These are phyloP conservation scores for Chironomus riparius DNA, from an alignment of 2,888 invertebrate species.

Conservation along the genomic window DNA sequence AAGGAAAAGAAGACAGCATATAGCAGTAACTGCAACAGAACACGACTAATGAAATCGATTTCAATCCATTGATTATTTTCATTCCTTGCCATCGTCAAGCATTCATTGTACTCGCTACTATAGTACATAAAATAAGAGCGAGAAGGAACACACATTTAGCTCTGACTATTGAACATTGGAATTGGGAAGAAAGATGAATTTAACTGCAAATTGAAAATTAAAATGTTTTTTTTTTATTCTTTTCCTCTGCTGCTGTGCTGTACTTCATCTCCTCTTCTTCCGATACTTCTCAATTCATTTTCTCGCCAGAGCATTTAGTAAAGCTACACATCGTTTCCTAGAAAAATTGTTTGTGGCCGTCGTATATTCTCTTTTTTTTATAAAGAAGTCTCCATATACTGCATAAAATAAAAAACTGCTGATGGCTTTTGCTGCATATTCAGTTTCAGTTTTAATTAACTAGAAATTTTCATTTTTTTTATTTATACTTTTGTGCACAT, in stretches of 20 bases:
- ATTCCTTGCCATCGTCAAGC: neutral
- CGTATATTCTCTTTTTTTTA: neutral
- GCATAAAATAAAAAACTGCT: neutral
- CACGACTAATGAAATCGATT: slow-evolving; percentile 23
- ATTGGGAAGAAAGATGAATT: neutral
- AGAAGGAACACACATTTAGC: neutral
- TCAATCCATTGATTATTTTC: slow-evolving; percentile 25
- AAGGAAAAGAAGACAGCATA: neutral
- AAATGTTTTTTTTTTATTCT: slow-evolving; percentile 10
- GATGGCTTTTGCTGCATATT: slow-evolving; percentile 8
- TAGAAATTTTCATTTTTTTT: slow-evolving; percentile 10
- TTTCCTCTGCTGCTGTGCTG: too few relatives aligned
- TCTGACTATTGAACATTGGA: neutral
- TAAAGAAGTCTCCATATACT: neutral
- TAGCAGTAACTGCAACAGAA: neutral
- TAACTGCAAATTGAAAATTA: slow-evolving; percentile 26
- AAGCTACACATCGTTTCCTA: slow-evolving; percentile 11
- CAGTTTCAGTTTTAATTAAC: slow-evolving; percentile 21
- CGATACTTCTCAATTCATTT: neutral
- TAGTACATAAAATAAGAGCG: neutral
- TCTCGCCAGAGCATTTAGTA: neutral
- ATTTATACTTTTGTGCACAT: neutral
- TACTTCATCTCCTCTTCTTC: neutral
- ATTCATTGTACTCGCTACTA: too few relatives aligned
- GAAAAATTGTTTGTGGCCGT: neutral